phyloP scores from a whole-genome alignment of 2,113 vertebrate genomes.

The Falcunculus frontatus region DNA sequence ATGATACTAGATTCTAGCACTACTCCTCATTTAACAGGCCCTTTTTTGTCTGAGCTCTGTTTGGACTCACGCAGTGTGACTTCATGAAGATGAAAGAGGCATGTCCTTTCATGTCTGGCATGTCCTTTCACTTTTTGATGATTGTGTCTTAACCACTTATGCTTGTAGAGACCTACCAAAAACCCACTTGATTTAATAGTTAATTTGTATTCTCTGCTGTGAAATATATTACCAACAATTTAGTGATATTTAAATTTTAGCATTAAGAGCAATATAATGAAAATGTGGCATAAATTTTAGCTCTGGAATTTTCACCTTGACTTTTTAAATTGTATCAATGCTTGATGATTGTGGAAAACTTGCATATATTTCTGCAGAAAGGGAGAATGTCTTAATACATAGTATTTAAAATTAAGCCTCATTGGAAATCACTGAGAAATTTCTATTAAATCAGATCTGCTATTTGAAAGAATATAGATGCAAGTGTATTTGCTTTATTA shows the following conservation, averaged over 20 bases:
- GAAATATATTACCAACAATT: background rate
- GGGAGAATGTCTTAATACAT: background rate
- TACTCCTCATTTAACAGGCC: background rate
- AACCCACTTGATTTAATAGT: background rate
- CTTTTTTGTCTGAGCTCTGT: background rate
- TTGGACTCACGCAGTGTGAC: background rate
- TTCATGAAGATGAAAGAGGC: background rate
- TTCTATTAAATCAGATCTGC: background rate
- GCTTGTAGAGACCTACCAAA: background rate
- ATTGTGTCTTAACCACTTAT: background rate
- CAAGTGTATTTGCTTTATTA: background rate
- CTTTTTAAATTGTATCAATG: background rate
- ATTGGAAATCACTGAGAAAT: background rate
- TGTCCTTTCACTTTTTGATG: background rate
- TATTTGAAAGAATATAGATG: background rate
- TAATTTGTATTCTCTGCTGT: background rate
- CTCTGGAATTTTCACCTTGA: background rate
- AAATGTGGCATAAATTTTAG: background rate
- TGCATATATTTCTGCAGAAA: background rate
- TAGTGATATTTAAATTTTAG: background rate
- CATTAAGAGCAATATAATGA: background rate
- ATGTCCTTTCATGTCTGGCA: background rate
- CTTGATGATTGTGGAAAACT: background rate
- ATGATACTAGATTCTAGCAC: background rate
- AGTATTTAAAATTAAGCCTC: background rate